Conservation (phyloP, 2,113 vertebrate species). For the Otis tarda region DNA sequence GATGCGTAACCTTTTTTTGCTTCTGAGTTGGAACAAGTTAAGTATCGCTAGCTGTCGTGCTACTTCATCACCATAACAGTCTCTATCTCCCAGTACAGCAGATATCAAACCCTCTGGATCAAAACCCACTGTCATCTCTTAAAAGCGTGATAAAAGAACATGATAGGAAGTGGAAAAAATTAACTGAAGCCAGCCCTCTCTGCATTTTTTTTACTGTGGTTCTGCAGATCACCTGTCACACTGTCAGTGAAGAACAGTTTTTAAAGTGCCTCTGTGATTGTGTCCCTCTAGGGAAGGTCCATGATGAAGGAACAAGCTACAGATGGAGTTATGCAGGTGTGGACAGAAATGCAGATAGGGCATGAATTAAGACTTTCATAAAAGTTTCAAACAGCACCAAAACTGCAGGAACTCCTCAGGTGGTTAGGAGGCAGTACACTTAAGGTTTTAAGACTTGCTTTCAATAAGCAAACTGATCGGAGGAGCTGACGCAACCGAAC, state of each 20-base stretch:
- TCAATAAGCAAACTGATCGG: not conserved
- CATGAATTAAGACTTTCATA: not conserved
- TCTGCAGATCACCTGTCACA: not conserved
- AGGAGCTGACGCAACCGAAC: not conserved
- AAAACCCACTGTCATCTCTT: not conserved
- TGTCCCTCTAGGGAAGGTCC: not conserved
- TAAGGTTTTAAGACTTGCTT: not conserved
- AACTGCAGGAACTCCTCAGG: not conserved
- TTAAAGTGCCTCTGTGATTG: not conserved
- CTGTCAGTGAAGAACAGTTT: not conserved
- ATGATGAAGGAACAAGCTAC: not conserved
- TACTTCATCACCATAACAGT: not conserved
- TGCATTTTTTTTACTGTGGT: not conserved
- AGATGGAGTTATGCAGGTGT: not conserved
- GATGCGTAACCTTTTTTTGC: not conserved
- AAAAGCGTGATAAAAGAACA: not conserved
- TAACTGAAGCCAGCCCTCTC: not conserved
- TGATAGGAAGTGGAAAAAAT: not conserved
- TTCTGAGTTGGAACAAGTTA: not conserved
- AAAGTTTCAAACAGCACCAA: not conserved
- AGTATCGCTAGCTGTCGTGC: not conserved
- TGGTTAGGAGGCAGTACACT: not conserved
- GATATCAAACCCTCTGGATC: not conserved
- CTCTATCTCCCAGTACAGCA: not conserved
- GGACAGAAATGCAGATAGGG: not conserved